These are phyloP conservation scores for Umimayanthus kanabou DNA, from an alignment of 92 coral and sea anemone genomes.

Conservation along the genomic window DNA sequence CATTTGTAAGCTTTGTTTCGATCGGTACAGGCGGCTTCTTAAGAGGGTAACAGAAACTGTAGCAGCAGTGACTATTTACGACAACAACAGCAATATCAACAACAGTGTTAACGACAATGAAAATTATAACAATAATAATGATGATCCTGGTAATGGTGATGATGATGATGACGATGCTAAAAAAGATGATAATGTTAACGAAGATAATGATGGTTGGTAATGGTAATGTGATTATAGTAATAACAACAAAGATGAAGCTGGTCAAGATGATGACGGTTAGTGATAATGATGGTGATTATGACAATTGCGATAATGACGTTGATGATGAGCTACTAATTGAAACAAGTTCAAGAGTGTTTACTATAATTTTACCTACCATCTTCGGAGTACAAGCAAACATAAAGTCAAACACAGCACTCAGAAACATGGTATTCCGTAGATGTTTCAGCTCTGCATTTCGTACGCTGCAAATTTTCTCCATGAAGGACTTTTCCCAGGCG, in stretches of 20 bases:
- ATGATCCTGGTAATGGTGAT: not conserved
- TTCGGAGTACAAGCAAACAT: slow-evolving; percentile 78
- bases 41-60: too few species aligned
- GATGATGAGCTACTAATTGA: too few species aligned
- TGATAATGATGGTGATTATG: not conserved
- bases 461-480: slow-evolving; percentile 62
- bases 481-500: slow-evolving; percentile 92
- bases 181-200: too few species aligned
- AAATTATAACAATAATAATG: not conserved
- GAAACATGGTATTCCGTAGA: slow-evolving; percentile 60
- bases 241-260: too few species aligned
- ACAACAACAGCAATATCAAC: too few species aligned
- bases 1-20: too few species aligned
- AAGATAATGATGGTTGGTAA: too few species aligned
- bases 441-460: slow-evolving; percentile 70
- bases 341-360: not conserved
- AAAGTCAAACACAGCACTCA: slow-evolving; percentile 63
- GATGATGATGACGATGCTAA: not conserved
- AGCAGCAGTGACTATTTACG: too few species aligned
- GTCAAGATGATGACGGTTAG: too few species aligned
- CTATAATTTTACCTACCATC: slow-evolving; percentile 61
- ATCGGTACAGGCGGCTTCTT: too few species aligned
- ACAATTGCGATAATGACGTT: too few species aligned
- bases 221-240: too few species aligned
- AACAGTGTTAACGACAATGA: not conserved